These are phyloP conservation scores for Lasioglossum marginatum DNA, from an alignment of 2,888 invertebrate genomes.

Conservation along the genomic window DNA sequence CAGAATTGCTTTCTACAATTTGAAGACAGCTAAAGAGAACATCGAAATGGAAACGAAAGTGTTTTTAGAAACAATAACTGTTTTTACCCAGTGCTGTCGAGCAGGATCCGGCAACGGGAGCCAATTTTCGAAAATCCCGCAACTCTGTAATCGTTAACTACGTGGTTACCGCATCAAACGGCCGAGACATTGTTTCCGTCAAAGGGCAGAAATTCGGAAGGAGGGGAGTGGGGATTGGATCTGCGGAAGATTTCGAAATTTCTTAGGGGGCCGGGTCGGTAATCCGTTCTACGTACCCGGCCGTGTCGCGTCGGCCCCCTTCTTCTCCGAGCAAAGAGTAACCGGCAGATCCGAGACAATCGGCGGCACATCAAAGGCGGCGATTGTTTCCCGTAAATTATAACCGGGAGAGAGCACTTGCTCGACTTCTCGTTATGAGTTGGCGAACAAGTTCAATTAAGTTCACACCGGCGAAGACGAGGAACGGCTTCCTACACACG, in stretches of 20 bases:
- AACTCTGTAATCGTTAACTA: constrained; percentile 11
- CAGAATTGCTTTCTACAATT: too few species aligned
- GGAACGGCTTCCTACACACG: constrained; percentile 80
- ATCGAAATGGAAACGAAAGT: too few species aligned
- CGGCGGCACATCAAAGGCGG: constrained; percentile 82
- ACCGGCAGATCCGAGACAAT: constrained; percentile 74
- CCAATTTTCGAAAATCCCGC: constrained; percentile 16
- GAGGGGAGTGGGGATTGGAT: background rate
- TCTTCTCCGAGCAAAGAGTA: constrained; percentile 22
- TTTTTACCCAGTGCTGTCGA: background rate
- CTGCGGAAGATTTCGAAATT: constrained; percentile 28
- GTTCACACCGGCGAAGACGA: constrained; percentile 74
- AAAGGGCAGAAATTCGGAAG: background rate
- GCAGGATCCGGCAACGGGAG: background rate
- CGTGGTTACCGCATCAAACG: constrained; percentile 13
- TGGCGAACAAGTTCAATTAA: constrained; percentile 84
- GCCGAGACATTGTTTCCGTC: background rate
- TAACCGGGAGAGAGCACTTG: constrained; percentile 81
- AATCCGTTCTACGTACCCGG: constrained; percentile 10
- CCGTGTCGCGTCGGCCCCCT: background rate
- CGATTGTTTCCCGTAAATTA: constrained; percentile 84
- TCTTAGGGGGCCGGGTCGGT: background rate
- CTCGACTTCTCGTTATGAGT: constrained; percentile 84
- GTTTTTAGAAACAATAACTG: background rate
- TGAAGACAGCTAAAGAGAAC: too few species aligned